phyloP scores from a whole-genome alignment of 2,113 vertebrate genomes.

The Pseudopodoces humilis region DNA sequence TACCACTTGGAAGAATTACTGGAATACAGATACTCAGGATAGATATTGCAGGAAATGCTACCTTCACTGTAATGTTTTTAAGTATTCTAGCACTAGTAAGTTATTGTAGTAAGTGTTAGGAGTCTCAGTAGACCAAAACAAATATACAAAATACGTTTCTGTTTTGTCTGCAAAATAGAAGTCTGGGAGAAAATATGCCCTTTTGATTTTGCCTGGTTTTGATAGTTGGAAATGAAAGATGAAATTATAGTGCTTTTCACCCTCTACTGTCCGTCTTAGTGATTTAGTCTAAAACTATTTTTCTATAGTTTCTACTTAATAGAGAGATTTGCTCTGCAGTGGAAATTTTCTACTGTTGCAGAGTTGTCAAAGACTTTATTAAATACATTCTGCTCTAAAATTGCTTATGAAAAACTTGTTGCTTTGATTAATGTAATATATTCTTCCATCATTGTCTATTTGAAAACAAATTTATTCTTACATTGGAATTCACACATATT shows the following conservation, averaged over 20 bases:
- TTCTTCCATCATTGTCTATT: constrained; percentile 1
- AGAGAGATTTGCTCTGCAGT: not conserved
- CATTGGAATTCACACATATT: not conserved
- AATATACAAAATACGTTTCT: not conserved
- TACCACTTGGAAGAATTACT: not conserved
- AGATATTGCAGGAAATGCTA: not conserved
- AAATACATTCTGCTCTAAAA: constrained; percentile 11
- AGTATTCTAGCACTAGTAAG: not conserved
- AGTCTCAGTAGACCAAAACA: not conserved
- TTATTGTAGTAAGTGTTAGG: not conserved
- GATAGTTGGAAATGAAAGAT: not conserved
- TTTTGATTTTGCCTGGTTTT: not conserved
- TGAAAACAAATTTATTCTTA: constrained; percentile 16
- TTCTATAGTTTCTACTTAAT: not conserved
- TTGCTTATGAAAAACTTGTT: constrained; percentile 9
- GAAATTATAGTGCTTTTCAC: not conserved
- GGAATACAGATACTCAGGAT: not conserved
- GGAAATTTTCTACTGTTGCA: not conserved
- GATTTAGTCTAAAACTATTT: not conserved
- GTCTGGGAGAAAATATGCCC: not conserved
- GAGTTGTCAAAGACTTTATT: not conserved
- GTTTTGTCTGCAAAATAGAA: not conserved
- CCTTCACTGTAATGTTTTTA: not conserved
- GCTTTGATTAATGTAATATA: not conserved
- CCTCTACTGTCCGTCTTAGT: not conserved